A percentile compares a stretch with the other conserved stretches of the same genome.
These are phyloP conservation scores for Peromyscus leucopus DNA, from an alignment of 2,113 vertebrate genomes.

Conservation along the genomic window DNA sequence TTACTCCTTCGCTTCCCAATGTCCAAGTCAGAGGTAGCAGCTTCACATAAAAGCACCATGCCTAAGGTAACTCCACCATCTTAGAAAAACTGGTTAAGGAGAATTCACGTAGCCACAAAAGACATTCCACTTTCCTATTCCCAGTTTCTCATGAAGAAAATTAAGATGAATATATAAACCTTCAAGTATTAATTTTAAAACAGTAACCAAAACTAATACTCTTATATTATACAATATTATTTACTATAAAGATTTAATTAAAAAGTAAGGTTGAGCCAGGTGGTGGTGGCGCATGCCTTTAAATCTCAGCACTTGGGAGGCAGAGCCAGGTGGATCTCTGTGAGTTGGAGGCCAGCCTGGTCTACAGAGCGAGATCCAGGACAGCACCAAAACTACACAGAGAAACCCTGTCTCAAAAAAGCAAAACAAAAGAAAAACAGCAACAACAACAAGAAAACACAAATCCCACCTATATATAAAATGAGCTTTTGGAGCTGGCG, in stretches of 20 bases:
- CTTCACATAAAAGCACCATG: slow-evolving; percentile 97
- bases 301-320: no score
- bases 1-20: slow-evolving; percentile 97
- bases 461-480: neutral
- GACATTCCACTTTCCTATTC: neutral
- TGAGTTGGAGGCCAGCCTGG: no score
- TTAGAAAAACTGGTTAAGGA: slow-evolving; percentile 89
- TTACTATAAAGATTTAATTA: slow-evolving; percentile 37
- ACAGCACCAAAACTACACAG: no score
- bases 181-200: slow-evolving; percentile 45
- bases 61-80: slow-evolving; percentile 97
- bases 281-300: no score
- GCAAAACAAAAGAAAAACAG: neutral
- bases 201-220: slow-evolving; percentile 15
- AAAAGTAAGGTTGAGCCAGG: neutral
- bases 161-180: slow-evolving; percentile 38
- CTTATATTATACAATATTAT: neutral
- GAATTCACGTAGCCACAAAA: slow-evolving; percentile 71
- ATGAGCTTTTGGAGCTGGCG: neutral
- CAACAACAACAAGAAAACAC: neutral
- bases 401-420: neutral
- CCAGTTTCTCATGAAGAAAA: slow-evolving; percentile 56
- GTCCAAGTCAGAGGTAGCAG: slow-evolving; percentile 96
- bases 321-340: no score
- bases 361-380: no score